Percentiles rank a stretch among this genome's conserved stretches.
These are phyloP conservation scores for zebrafish (Danio rerio) DNA, from an alignment of 2,113 vertebrate species.

Conservation along the genomic window DNA sequence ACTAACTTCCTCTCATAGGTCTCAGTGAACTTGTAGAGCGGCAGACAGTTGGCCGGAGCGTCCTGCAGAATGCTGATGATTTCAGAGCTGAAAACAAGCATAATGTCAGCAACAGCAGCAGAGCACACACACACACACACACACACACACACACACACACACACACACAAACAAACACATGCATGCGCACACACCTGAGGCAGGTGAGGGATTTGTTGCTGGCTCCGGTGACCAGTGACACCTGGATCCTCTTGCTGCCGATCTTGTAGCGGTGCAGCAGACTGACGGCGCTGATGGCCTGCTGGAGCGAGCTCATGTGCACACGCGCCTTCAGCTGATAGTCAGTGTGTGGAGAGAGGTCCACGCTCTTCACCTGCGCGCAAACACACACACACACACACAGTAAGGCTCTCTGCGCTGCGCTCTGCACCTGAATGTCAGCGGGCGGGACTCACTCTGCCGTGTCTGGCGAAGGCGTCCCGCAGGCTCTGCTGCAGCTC, in stretches of 20 bases:
- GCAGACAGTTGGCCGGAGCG: slow-evolving; percentile 92
- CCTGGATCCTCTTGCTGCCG: slow-evolving; percentile 92
- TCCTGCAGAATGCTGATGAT: slow-evolving; percentile 90
- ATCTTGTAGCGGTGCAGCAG: slow-evolving; percentile 91
- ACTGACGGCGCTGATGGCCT: slow-evolving; percentile 90
- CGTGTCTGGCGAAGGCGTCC: slow-evolving; percentile 87
- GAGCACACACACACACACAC: too few species aligned
- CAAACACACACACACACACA: too few species aligned
- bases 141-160: too few species aligned
- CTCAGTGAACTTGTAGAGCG: slow-evolving; percentile 93
- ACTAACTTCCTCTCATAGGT: slow-evolving; percentile 97
- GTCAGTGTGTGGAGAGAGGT: slow-evolving; percentile 95
- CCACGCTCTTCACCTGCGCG: slow-evolving; percentile 83
- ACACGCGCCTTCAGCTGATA: slow-evolving; percentile 91
- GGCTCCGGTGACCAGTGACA: too few species aligned
- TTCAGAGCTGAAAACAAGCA: slow-evolving; percentile 79
- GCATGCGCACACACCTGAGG: slow-evolving; percentile 85
- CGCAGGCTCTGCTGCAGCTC: slow-evolving; percentile 89
- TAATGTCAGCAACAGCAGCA: neutral
- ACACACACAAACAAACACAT: too few species aligned
- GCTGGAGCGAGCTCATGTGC: slow-evolving; percentile 91
- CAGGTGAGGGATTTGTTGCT: slow-evolving; percentile 86
- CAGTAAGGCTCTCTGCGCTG: too few species aligned
- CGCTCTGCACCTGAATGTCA: too few species aligned
- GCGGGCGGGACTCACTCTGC: slow-evolving; percentile 80